These are phyloP conservation scores for Typhlichthys eigenmanni DNA, from an alignment of 2,797 vertebrate species.

Conservation along the genomic window DNA sequence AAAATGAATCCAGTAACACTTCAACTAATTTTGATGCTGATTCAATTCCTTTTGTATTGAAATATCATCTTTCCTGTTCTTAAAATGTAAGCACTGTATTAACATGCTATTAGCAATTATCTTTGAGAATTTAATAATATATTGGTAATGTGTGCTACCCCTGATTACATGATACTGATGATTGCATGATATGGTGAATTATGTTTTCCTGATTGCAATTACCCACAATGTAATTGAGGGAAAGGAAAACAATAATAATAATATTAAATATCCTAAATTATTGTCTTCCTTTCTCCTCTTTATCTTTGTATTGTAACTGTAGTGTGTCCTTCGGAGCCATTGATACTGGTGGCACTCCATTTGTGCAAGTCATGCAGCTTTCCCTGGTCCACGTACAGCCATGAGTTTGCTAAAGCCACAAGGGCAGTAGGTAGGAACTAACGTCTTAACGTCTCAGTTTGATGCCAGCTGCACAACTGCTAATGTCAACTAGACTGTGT, in stretches of 20 bases:
- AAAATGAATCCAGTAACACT: no score
- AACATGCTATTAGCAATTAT: no score
- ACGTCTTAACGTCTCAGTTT: constrained; percentile 20
- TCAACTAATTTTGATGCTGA: no score
- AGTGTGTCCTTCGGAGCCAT: constrained; percentile 59
- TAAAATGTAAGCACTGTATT: no score
- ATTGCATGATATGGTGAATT: constrained; percentile 42
- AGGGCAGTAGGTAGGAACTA: constrained; percentile 58
- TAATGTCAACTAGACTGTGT: background rate
- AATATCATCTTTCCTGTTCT: no score
- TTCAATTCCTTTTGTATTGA: no score
- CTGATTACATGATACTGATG: no score
- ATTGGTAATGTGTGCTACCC: no score
- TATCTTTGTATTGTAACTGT: constrained; percentile 51
- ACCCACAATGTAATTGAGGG: constrained; percentile 56
- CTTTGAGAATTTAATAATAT: no score
- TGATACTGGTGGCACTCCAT: constrained; percentile 56
- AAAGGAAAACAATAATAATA: constrained; percentile 65
- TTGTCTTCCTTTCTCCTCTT: constrained; percentile 49
- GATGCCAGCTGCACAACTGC: constrained; percentile 21
- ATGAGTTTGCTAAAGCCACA: constrained; percentile 57
- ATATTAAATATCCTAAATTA: constrained; percentile 62
- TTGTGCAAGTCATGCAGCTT: constrained; percentile 68
- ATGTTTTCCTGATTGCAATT: constrained; percentile 35
- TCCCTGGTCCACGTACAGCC: constrained; percentile 56